Evolutionary conservation across 1,140 invertebrate genomes (phyloP).

Genomic region (Papilio polytes): DNA sequence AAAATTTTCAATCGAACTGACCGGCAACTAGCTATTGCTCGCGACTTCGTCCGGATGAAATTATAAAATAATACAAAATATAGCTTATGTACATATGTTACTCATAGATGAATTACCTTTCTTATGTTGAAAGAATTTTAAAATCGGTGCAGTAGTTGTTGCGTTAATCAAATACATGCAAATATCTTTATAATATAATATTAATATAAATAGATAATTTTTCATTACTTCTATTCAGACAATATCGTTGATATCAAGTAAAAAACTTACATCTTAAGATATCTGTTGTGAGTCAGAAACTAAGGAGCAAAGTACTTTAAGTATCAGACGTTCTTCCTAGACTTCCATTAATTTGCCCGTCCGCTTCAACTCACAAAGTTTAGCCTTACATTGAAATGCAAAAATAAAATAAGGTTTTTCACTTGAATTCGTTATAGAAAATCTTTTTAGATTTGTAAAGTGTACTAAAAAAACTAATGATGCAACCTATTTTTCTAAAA

Average conservation of each 20-base stretch:
- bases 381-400: slow-evolving; percentile 7
- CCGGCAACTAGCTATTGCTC: no score
- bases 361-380: slow-evolving; percentile 15
- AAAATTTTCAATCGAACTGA: no score
- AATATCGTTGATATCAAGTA: background rate
- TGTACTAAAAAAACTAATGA: background rate
- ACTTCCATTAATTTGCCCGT: slow-evolving; percentile 27
- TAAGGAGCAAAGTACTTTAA: slow-evolving; percentile 26
- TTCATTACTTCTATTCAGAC: no score
- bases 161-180: no score
- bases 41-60: no score
- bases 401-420: background rate
- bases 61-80: no score
- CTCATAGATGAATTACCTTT: no score
- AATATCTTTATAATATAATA: no score
- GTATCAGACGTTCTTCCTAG: slow-evolving; percentile 16
- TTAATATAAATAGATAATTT: no score
- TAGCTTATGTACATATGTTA: no score
- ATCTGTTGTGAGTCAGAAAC: background rate
- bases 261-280: background rate
- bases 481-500: background rate
- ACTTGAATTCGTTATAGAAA: background rate
- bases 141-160: no score
- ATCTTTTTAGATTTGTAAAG: background rate
- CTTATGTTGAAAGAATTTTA: no score